phyloP scores from a whole-genome alignment of 2,797 vertebrate genomes.

The Lepus oiostolus region DNA sequence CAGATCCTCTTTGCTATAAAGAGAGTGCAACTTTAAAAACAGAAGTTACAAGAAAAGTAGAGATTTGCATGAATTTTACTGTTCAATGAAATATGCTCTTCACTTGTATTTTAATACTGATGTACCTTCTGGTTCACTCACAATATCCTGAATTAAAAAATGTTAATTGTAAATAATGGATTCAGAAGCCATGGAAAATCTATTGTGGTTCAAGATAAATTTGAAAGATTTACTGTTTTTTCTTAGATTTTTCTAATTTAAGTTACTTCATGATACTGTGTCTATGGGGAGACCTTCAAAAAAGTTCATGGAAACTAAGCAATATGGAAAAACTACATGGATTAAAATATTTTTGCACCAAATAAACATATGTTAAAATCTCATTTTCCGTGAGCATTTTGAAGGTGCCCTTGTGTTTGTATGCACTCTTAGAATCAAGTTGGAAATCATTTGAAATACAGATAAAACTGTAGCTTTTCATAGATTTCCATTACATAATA shows the following conservation, averaged over 20 bases:
- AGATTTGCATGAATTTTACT: slow-evolving; percentile 27
- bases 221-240: neutral
- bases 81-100: neutral
- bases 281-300: neutral
- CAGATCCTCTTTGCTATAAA: neutral
- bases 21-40: slow-evolving; percentile 38
- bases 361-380: too few species aligned
- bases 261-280: neutral
- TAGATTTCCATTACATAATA: neutral
- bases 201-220: neutral
- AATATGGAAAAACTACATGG: too few species aligned
- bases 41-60: neutral
- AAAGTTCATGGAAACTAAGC: too few species aligned
- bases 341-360: too few species aligned
- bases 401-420: neutral
- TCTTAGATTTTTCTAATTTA: neutral
- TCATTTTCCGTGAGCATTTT: too few species aligned
- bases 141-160: neutral
- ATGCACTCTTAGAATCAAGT: neutral
- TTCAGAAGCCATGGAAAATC: slow-evolving; percentile 5
- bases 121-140: neutral
- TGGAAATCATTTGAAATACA: neutral
- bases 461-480: neutral
- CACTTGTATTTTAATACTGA: neutral
- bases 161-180: neutral